Base-by-base conservation (phyloP, 2,797 vertebrate genomes). In the Silurus lanzhouensis region DNA sequence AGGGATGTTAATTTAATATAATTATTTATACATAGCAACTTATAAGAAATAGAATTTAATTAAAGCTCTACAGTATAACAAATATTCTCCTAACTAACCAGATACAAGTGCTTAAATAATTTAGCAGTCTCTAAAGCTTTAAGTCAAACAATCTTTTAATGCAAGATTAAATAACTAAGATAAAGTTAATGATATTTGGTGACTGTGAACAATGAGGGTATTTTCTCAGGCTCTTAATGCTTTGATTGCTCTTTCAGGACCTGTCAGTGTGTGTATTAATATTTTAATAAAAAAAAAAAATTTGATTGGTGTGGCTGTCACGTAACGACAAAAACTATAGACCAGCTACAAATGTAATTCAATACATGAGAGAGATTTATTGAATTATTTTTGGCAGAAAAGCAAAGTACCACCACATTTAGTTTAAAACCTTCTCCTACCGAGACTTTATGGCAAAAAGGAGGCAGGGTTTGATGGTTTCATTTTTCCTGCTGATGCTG, bases 101-200 rank as follows among this genome's bases (percentile, higher is more conserved):
- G 8, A 52, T 52, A 13, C 20, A 72, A 70, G 20, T 48, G 44
- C 48, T 10, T 10, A 52, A 46, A 10, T 71, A 20, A 20, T 71
- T 38, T 44, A 71, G 17, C 17, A 71, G 38, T 31, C 66, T 31
- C 5, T 20, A 31, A 71, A 70, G 38, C 19, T 44, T 71, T 71
- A 22, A 46, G 38, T 46, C 17, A 71, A 22, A 46, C 38, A 46
- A 10, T 20, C 68, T 46, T 71, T 71, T 19, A 46, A 71, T 1
- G 38, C 19, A 68, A 38, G 67, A 70, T 70, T 19, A 70, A 67
- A 2, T 20, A 70, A 72, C 70, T 71, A 44, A 71, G 70, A 72
- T 52, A 74, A 74, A 74, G 46, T 72, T 70, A 70, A 38, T 71
- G 38, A 48, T 71, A 71, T 8, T 46, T 48, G 68, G 38, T 44